Conservation (phyloP, 2,797 vertebrate genomes). For the Poeciliopsis infans region DNA sequence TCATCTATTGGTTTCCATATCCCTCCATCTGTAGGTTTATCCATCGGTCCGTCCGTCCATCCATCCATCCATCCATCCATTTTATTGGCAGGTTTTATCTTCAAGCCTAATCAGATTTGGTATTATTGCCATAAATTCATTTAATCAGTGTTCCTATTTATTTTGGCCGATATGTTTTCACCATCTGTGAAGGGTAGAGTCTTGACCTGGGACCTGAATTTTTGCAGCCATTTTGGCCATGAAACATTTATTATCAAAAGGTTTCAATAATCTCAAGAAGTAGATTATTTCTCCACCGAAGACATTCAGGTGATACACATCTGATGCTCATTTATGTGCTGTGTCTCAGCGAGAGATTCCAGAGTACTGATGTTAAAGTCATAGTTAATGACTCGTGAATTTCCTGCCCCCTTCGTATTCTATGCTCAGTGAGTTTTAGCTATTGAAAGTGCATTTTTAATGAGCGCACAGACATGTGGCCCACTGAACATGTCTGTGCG, state of each 20-base stretch:
- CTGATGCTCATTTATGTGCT: neutral
- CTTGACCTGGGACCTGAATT: neutral
- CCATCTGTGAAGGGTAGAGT: neutral
- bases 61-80: neutral
- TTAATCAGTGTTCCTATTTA: neutral
- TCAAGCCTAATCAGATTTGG: no score
- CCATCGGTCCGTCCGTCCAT: neutral
- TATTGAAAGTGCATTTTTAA: neutral
- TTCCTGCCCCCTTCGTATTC: neutral
- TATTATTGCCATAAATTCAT: no score
- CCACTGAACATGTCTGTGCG: neutral
- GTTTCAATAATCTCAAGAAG: neutral
- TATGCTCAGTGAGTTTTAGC: neutral
- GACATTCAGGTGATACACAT: neutral
- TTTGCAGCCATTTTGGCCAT: neutral
- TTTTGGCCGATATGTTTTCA: neutral
- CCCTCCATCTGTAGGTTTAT: no score
- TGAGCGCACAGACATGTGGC: neutral
- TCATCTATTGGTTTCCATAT: no score
- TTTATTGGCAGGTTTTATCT: neutral
- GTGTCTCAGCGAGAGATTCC: neutral
- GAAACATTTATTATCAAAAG: neutral
- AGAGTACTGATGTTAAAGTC: neutral
- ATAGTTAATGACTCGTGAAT: neutral
- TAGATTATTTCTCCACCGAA: neutral